Percentiles rank a stretch among this genome's conserved stretches.
These are phyloP conservation scores for Raja brachyura DNA, from an alignment of 2,113 vertebrate genomes.

Conservation along the genomic window DNA sequence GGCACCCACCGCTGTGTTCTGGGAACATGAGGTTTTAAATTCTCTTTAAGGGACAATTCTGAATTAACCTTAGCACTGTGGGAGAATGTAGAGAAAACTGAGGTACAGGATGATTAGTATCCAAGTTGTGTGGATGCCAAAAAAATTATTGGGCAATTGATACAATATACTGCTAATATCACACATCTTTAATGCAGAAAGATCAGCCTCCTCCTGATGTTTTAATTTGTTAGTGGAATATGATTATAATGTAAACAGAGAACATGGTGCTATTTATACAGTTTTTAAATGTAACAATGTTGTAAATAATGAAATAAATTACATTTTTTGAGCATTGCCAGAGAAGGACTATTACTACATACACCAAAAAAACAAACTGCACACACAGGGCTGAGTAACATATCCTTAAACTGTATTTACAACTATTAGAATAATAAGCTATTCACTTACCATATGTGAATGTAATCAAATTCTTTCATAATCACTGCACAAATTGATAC, in stretches of 20 bases:
- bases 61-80: background rate
- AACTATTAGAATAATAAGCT: background rate
- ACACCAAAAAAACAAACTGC: background rate
- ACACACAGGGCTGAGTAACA: background rate
- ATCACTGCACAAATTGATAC: background rate
- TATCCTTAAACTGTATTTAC: background rate
- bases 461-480: background rate
- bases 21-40: background rate
- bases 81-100: background rate
- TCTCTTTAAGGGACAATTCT: background rate
- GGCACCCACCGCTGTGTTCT: background rate
- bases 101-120: background rate
- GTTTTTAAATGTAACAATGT: background rate
- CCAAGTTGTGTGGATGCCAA: too few species aligned
- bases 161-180: too few species aligned
- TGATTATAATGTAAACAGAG: background rate
- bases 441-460: background rate
- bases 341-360: background rate
- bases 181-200: background rate
- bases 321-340: background rate
- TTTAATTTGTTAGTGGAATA: background rate
- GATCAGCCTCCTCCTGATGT: background rate
- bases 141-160: background rate
- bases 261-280: constrained; percentile 35
- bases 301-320: constrained; percentile 24